A percentile compares a stretch with the other conserved stretches of the same genome.
phyloP scores from a whole-genome alignment of 2,888 invertebrate genomes.

The Brachypterus glaber region DNA sequence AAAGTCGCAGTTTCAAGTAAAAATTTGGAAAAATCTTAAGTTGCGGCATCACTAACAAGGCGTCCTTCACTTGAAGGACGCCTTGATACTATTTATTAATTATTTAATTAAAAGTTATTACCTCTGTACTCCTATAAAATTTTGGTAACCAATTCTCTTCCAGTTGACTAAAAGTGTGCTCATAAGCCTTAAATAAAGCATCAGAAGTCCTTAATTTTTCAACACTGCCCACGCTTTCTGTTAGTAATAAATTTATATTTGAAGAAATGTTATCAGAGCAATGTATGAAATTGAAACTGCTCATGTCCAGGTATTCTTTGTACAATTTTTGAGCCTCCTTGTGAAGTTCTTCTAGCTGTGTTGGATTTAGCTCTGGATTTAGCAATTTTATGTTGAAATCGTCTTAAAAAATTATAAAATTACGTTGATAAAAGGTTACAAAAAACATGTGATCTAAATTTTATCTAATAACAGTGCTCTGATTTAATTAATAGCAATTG shows the following conservation, averaged over 20 bases:
- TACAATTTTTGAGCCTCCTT: constrained; percentile 58
- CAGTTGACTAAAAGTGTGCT: constrained; percentile 62
- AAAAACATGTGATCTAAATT: constrained; percentile 3
- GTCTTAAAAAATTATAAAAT: constrained; percentile 52
- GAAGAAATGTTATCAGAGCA: constrained; percentile 47
- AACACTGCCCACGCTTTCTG: constrained; percentile 53
- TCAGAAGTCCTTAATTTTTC: constrained; percentile 64
- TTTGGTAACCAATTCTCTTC: constrained; percentile 66
- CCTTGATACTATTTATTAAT: no score
- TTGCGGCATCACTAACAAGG: no score
- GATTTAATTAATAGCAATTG: no score
- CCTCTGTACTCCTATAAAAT: constrained; percentile 76
- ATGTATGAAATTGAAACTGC: constrained; percentile 51
- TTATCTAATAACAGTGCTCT: not conserved
- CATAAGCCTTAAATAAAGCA: constrained; percentile 70
- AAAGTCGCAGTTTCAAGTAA: no score
- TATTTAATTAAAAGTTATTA: no score
- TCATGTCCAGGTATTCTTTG: constrained; percentile 54
- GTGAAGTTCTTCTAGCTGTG: constrained; percentile 54
- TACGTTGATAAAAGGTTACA: constrained; percentile 6
- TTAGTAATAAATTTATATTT: constrained; percentile 48
- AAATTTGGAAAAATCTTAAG: no score
- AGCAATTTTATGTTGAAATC: constrained; percentile 71
- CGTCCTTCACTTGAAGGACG: no score
- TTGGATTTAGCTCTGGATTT: constrained; percentile 60